phyloP scores from a whole-genome alignment of 53 echinoderm and acorn worm species.

The Mesocentrotus franciscanus region DNA sequence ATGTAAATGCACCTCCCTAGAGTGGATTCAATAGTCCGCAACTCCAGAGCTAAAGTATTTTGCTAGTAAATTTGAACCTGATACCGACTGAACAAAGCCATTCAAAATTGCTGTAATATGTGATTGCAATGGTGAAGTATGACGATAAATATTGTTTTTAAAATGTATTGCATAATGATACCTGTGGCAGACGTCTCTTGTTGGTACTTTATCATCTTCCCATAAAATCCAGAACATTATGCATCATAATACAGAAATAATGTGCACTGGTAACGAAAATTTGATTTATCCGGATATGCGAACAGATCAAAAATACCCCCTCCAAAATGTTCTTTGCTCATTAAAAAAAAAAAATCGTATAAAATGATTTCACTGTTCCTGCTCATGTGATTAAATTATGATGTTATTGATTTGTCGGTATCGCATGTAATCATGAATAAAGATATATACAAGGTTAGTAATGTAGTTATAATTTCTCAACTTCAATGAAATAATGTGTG shows the following conservation, averaged over 20 bases:
- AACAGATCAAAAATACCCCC: no score
- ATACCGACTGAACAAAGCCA: not conserved
- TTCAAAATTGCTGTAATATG: no score
- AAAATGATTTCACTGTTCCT: not conserved
- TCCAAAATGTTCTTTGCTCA: not conserved
- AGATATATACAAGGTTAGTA: not conserved
- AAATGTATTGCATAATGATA: not conserved
- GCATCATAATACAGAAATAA: no score
- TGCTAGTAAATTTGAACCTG: not conserved
- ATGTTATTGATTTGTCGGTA: not conserved
- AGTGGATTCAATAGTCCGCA: no score
- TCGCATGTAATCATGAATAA: conserved; percentile 20
- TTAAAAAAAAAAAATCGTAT: not conserved
- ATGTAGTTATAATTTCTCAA: not conserved
- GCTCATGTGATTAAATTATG: not conserved
- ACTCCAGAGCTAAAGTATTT: not conserved
- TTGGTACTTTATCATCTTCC: not conserved
- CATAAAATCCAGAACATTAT: not conserved
- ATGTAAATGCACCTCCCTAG: no score
- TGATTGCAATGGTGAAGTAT: no score
- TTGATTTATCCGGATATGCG: no score
- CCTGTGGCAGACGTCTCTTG: not conserved
- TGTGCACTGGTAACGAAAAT: no score
- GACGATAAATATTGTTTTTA: no score
- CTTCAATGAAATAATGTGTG: no score